Evolutionary conservation across 2,888 invertebrate genomes (phyloP), one percentile per base, ranked within the genome.

Genomic region (Toxonevra muliebris): DNA sequence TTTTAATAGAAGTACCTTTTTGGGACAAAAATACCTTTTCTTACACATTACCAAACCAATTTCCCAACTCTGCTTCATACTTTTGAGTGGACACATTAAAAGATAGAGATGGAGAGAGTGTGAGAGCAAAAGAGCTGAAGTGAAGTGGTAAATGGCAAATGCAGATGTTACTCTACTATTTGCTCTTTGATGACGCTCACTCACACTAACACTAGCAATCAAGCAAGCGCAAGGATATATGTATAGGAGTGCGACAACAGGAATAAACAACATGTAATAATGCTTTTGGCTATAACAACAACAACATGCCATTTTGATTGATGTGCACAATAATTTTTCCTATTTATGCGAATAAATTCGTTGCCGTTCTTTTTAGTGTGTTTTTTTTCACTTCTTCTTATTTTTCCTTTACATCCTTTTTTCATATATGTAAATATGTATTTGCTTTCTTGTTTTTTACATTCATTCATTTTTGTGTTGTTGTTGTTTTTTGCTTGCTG

Each of bases 281-380:
- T 30, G 30, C 30, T 30, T 7, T 30, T 30, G 30, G 30, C 30
- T 30, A 7, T 61, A 40, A 43, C 15, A 48, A 48, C 48, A 48
- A 48, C 48, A 48, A 48, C 48, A 5, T 48, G 48, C 43, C 61
- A 75, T 75, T 74, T 75, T 79, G 79, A 79, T 79, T 77, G 77
- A 79, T 79, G 77, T 69, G 76, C 71, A 74, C 76, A 77, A 79
- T 79, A 77, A 78, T 79, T 79, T 79, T 73, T 71, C 75, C 77
- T 77, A 77, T 79, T 78, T 79, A 79, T 79, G 79, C 79, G 74
- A 75, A 76, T 74, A 73, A 72, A 70, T 15, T 68, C 71, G 73
- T 76, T 79, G 74, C 74, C 76, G 74, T 19, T 45, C 45, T 57
- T 57, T 48, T 5, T 4, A 4, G 7, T 7, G 42, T 20, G 3